Conservation (phyloP, 2,113 vertebrate species). For the Dipodomys ordii region DNA sequence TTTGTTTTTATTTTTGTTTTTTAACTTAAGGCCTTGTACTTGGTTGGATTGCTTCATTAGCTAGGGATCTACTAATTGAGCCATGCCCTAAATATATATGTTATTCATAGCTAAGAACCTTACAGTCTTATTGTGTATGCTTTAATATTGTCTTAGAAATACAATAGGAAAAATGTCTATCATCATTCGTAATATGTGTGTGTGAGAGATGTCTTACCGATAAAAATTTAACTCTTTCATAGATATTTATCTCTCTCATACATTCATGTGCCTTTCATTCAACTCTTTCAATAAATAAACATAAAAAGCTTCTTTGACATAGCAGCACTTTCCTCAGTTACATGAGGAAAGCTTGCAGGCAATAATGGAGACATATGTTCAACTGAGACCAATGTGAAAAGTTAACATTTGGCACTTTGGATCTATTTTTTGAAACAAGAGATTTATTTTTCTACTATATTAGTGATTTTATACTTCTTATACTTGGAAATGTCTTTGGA, state of each 20-base stretch:
- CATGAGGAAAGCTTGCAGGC: not conserved
- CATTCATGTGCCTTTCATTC: slow-evolving; percentile 43
- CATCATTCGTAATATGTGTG: too few species aligned
- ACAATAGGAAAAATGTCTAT: not conserved
- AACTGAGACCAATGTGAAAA: slow-evolving; percentile 18
- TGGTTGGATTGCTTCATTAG: too few species aligned
- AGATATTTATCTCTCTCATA: not conserved
- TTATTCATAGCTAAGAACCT: slow-evolving; percentile 4
- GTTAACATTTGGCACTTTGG: slow-evolving; percentile 24
- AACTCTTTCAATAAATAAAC: slow-evolving; percentile 45
- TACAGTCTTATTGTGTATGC: slow-evolving; percentile 38
- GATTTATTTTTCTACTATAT: slow-evolving; percentile 50
- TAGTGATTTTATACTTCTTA: slow-evolving; percentile 32
- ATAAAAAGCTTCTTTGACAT: not conserved
- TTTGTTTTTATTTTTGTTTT: too few species aligned
- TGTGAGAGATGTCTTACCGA: too few species aligned
- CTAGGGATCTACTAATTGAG: too few species aligned
- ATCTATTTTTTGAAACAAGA: not conserved
- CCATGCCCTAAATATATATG: slow-evolving; percentile 21
- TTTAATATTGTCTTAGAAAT: slow-evolving; percentile 59
- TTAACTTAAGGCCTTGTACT: too few species aligned
- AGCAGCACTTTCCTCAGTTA: slow-evolving; percentile 36
- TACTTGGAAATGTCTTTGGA: slow-evolving; percentile 44
- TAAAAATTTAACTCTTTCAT: too few species aligned
- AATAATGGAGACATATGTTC: not conserved